A percentile compares a stretch with the other conserved stretches of the same genome.
Evolutionary conservation across 2,888 invertebrate genomes (phyloP).

Genomic region (Cephalotes varians): DNA sequence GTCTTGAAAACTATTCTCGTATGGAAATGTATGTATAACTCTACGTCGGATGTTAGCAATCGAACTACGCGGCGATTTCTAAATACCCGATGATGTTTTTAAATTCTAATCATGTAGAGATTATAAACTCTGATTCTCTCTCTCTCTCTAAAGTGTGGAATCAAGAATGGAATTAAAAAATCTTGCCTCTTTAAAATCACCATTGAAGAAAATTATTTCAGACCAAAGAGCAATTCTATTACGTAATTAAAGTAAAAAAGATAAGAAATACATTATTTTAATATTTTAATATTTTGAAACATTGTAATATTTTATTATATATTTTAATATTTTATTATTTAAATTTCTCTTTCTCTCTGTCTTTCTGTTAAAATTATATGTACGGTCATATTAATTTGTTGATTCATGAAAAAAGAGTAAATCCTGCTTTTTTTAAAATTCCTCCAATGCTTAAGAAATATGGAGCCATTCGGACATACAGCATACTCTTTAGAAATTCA

Average conservation of each 20-base stretch:
- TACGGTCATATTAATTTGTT: not conserved
- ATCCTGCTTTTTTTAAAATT: constrained; percentile 1
- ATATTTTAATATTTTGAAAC: not conserved
- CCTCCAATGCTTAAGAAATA: constrained; percentile 22
- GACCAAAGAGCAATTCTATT: not conserved
- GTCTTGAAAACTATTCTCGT: constrained; percentile 44
- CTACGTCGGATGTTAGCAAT: constrained; percentile 18
- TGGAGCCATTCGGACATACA: not conserved
- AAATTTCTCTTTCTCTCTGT: not conserved
- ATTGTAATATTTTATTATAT: constrained; percentile 1
- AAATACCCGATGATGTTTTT: constrained; percentile 18
- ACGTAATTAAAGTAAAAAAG: not conserved
- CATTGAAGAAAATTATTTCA: not conserved
- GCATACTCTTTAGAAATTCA: constrained; percentile 17
- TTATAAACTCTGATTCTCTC: not conserved
- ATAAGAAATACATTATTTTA: not conserved
- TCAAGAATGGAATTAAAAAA: not conserved
- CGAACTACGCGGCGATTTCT: not conserved
- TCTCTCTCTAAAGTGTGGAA: too few relatives aligned
- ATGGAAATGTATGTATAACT: not conserved
- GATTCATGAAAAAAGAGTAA: not conserved
- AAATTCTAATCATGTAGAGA: not conserved
- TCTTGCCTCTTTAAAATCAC: not conserved
- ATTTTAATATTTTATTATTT: not conserved
- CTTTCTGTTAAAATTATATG: not conserved